Conservation (phyloP, 2,888 invertebrate species). For the Oscheius onirici region DNA sequence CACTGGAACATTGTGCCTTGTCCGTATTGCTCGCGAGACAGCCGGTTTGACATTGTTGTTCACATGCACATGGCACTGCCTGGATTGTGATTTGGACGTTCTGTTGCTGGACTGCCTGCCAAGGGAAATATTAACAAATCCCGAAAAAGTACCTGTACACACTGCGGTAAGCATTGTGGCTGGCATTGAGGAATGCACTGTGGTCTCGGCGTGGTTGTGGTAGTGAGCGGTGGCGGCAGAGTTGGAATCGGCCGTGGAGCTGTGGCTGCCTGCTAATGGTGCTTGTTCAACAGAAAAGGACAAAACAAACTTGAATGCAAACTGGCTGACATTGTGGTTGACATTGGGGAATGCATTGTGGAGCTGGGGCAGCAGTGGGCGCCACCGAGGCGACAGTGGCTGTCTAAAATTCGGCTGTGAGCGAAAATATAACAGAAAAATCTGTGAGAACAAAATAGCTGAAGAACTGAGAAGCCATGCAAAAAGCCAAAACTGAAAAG, state of each 20-base stretch:
- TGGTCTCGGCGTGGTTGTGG: constrained; percentile 23
- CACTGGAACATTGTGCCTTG: constrained; percentile 40
- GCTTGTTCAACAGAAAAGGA: background rate
- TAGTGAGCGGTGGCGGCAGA: constrained; percentile 17
- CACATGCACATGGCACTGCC: constrained; percentile 40
- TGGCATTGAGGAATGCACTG: constrained; percentile 35
- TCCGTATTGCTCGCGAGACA: constrained; percentile 48
- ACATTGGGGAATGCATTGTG: constrained; percentile 26
- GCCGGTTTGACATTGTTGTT: constrained; percentile 46
- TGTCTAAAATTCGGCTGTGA: background rate
- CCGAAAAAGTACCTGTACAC: constrained; percentile 40
- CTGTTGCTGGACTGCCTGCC: background rate
- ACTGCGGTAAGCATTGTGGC: constrained; percentile 49
- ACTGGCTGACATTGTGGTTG: constrained; percentile 4
- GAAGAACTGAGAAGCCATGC: background rate
- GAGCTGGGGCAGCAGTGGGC: background rate
- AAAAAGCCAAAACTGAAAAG: background rate
- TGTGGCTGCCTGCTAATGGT: constrained; percentile 9
- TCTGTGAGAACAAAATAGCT: background rate
- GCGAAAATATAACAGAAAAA: background rate
- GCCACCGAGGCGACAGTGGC: constrained; percentile 8
- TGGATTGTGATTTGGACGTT: constrained; percentile 26
- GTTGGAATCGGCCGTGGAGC: constrained; percentile 19
- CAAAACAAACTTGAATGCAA: background rate
- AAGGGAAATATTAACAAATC: background rate